Base-by-base conservation (phyloP, 2,113 vertebrate species). In the Mola mola region DNA sequence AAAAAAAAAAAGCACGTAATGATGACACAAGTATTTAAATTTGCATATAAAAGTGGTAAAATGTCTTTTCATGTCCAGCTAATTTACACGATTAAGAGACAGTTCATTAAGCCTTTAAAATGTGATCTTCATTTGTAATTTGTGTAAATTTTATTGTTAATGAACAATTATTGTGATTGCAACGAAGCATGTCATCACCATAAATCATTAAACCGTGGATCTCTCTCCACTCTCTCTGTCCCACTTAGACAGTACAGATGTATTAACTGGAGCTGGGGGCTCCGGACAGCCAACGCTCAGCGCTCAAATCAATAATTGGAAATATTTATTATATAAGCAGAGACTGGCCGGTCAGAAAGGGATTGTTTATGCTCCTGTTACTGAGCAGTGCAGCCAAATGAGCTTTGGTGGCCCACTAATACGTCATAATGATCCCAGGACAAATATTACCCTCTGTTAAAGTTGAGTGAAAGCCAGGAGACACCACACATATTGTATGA, bases 251-350 rank as follows among this genome's bases (percentile, higher is more conserved):
- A 69, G 57, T 64, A 71, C 72, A 87, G 85, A 91, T 92, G 91
- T 90, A 90, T 84, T 81, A 88, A 81, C 52, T 70, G 62, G 57
- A 66, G 78, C 59, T 20, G 48, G 68, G 77, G 86, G 70, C 81
- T 83, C 83, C 28, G 67, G 89, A 87, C 90, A 90, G 84, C 85
- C 86, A 89, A 82, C 81, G 74, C 86, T 87, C 87, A 88, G 89
- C 83, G 79, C 80, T 88, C 84, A 68, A 84, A 93, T 92, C 90
- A 92, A 92, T 92, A 91, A 92, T 91, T 90, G 90, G 90, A 88
- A 91, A 91, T 92, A 93, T 92, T 91, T 92, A 92, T 92, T 91
- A 91, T 92, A 87, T 85, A 85, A 91, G 87, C 74, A 72, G 77
- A 84, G 84, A 76, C 43, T 60, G 77, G 66, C 74, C 63, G 76